Evolutionary conservation across 2,888 invertebrate genomes (phyloP), one percentile per base, ranked within the genome.

Genomic region (Eucera pruinosa): DNA sequence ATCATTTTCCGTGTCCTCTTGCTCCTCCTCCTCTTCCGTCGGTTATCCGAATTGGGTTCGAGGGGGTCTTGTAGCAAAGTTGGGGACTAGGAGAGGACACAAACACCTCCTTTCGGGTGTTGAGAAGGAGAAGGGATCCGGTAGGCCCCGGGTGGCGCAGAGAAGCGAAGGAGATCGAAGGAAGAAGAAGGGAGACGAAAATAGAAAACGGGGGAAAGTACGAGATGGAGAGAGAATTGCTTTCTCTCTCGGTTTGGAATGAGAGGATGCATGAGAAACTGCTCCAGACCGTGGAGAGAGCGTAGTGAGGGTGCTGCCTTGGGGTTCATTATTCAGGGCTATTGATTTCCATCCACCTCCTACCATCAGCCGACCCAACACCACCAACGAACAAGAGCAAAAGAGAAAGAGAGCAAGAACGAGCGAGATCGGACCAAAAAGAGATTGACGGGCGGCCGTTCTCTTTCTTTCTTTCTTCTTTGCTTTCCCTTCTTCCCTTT

Each of bases 321-420:
- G 89, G 88, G 90, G 89, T 91, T 91, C 91, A 91, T 91, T 91
- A 91, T 91, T 91, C 91, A 91, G 90, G 91, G 91, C 91, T 91
- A 91, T 91, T 91, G 91, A 91, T 91, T 91, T 91, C 91, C 91
- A 91, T 91, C 91, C 90, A 89, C 88, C 90, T 87, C 89, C 88
- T 88, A 87, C 89, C 87, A 88, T 82, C 88, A 80, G 71, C 83
- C 84, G 82, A 83, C 83, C 86, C 88, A 86, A 89, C 89, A 87
- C 88, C 86, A 89, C 87, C 85, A 81, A 79, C 86, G 81, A 86
- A 84, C 84, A 84, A 82, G 87, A 84, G 82, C 72, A 78, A 82
- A 86, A 72, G 80, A 78, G 85, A 84, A 73, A 82, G 81, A 80
- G 75, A 64, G 76, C 73, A 76, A 77, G 80, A 79, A 74, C 70